These are phyloP conservation scores for Drosophila ogumai DNA, from an alignment of 1,140 invertebrate species.

Conservation along the genomic window DNA sequence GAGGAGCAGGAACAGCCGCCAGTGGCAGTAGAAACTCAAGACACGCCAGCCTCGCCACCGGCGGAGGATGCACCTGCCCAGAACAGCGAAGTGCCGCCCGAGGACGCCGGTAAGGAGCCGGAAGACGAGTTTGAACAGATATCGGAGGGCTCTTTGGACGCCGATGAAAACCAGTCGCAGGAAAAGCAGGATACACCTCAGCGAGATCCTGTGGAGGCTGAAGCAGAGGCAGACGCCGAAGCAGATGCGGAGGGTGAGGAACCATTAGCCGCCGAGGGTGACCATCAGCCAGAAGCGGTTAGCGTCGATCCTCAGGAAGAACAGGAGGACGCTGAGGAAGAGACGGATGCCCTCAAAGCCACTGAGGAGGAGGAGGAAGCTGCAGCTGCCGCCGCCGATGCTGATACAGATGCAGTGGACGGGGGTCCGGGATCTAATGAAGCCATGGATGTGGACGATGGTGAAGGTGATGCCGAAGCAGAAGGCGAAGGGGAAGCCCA, in stretches of 20 bases:
- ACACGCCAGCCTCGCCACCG: slow-evolving; percentile 61
- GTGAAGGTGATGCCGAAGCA: slow-evolving; percentile 31
- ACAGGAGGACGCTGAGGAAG: slow-evolving; percentile 53
- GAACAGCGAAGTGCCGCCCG: neutral
- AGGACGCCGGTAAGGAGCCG: slow-evolving; percentile 11
- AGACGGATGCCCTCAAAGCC: slow-evolving; percentile 62
- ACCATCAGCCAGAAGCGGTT: slow-evolving; percentile 40
- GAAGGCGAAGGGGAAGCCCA: slow-evolving; percentile 27
- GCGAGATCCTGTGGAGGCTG: slow-evolving; percentile 20
- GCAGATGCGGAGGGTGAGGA: slow-evolving; percentile 25
- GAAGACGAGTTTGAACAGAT: slow-evolving; percentile 81
- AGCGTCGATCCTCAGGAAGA: slow-evolving; percentile 43
- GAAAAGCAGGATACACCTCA: slow-evolving; percentile 42
- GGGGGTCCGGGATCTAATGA: slow-evolving; percentile 80
- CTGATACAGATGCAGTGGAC: slow-evolving; percentile 72
- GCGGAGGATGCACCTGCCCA: slow-evolving; percentile 51
- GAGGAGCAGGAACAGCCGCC: slow-evolving; percentile 40
- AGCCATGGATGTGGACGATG: slow-evolving; percentile 81
- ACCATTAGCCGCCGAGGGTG: slow-evolving; percentile 26
- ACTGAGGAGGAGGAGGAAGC: slow-evolving; percentile 55
- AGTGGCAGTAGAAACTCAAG: slow-evolving; percentile 30
- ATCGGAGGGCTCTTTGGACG: slow-evolving; percentile 74
- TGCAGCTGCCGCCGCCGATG: slow-evolving; percentile 41
- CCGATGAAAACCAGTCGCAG: slow-evolving; percentile 69
- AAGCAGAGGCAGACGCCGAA: slow-evolving; percentile 30